Conservation (phyloP, 2,113 vertebrate species). For the Grammomys surdaster region DNA sequence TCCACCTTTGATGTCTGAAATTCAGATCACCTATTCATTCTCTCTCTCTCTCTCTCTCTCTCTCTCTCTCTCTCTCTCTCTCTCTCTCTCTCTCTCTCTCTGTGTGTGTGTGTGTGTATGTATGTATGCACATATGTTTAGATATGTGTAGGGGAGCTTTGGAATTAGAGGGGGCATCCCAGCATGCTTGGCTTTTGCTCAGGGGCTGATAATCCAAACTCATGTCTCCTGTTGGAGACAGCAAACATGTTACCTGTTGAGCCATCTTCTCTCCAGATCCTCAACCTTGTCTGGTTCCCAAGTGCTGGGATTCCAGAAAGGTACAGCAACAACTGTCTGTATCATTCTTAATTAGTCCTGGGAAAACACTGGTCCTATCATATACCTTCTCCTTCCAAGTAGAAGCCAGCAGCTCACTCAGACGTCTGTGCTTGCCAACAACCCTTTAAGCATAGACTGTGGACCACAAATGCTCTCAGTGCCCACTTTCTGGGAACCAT, state of each 20-base stretch:
- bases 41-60: background rate
- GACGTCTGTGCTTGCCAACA: background rate
- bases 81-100: background rate
- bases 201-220: background rate
- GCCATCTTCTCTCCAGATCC: background rate
- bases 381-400: background rate
- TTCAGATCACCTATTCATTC: background rate
- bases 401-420: background rate
- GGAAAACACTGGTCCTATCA: background rate
- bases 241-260: background rate
- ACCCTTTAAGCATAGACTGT: background rate
- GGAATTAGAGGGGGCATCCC: background rate
- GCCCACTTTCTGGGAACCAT: background rate
- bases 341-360: background rate
- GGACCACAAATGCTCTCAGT: background rate
- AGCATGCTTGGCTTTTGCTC: background rate
- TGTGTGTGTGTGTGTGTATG: background rate
- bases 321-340: background rate
- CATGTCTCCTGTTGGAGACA: background rate
- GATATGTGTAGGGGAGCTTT: background rate
- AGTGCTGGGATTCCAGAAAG: background rate
- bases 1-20: conserved; percentile 31
- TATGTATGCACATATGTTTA: background rate
- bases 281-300: background rate
- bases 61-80: background rate